These are phyloP conservation scores for Habrosyne pyritoides DNA, from an alignment of 2,888 invertebrate species.

Conservation along the genomic window DNA sequence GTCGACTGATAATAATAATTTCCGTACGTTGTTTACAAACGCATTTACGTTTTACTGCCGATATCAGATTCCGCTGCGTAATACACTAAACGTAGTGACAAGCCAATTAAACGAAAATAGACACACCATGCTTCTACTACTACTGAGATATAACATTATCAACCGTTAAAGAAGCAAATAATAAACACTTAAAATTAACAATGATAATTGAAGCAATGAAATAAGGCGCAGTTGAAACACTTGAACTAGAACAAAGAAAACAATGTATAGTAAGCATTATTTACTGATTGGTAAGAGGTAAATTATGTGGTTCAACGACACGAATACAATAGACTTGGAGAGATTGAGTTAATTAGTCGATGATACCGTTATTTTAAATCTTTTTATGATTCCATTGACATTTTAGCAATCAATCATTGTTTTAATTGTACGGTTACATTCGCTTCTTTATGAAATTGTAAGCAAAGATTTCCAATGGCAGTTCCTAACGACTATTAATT, in stretches of 20 bases:
- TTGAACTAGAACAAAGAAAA: constrained; percentile 26
- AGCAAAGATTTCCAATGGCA: neutral
- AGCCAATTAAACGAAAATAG: neutral
- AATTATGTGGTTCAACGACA: constrained; percentile 46
- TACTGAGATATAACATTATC: neutral
- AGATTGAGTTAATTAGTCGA: constrained; percentile 10
- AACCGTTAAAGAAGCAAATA: neutral
- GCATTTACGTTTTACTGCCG: neutral
- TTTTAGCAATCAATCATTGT: neutral
- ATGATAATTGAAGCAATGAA: constrained; percentile 16
- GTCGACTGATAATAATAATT: constrained; percentile 9
- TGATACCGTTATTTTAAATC: neutral
- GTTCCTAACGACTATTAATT: neutral
- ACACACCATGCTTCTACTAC: neutral
- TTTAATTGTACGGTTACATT: neutral
- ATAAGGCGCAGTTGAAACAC: constrained; percentile 16
- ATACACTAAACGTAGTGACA: neutral
- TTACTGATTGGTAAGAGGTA: constrained; percentile 34
- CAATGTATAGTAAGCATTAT: constrained; percentile 29
- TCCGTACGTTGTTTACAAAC: constrained; percentile 6
- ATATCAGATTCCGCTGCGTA: neutral
- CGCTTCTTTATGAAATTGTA: too few relatives aligned
- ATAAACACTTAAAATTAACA: constrained; percentile 21
- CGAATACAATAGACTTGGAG: constrained; percentile 40
- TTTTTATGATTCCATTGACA: neutral